Base-by-base conservation (phyloP, 2,113 vertebrate genomes). In the Prinia subflava region DNA sequence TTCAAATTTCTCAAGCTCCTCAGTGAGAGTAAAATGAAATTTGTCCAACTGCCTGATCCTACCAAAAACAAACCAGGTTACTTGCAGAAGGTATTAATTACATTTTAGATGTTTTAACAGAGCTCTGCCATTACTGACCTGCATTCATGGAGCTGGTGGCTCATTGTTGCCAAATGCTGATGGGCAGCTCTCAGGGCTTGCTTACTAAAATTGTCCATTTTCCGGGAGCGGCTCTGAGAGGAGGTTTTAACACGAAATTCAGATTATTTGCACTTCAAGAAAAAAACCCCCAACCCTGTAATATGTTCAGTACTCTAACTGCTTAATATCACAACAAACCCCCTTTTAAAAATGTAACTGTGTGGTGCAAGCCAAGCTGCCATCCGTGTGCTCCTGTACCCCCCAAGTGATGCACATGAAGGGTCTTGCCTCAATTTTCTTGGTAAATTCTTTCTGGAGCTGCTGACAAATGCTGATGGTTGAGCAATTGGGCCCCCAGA, bases 1-100 rank as follows among this genome's bases (percentile, higher is more conserved):
- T 95, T 99, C 99, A 98, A 99, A 97, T 33, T 95, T 98, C 82
- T 98, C 93, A 56, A 99, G 97, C 86, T 99, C 98, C 35, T 98
- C 98, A 82, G 96, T 37, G 41, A 99, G 96, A 80, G 94, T 95
- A 57, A 94, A 83, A 70, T 98, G 97, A 85, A 99, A 98, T 74
- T 98, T 96, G 33, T 98, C 97, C 95, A 99, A 89, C 50, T 96
- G 98, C 91, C 97, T 97, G 87, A 97, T 95, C 97, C 99, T 99
- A 96, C 33, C 93, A 89, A 97, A 97, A 78, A 97, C 55, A 95
- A 75, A 94, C 63, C 16, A 18, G 44, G 49, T 44, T 78, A 37
- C 20, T 85, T 83, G 86, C 53, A 93, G 47, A 91, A 88, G 42
- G 12, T 1, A 67, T 65, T 50, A 7, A 42, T 2, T 89, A 50